These are phyloP conservation scores for Cheilosia grossa DNA, from an alignment of 2,888 invertebrate species.

Conservation along the genomic window DNA sequence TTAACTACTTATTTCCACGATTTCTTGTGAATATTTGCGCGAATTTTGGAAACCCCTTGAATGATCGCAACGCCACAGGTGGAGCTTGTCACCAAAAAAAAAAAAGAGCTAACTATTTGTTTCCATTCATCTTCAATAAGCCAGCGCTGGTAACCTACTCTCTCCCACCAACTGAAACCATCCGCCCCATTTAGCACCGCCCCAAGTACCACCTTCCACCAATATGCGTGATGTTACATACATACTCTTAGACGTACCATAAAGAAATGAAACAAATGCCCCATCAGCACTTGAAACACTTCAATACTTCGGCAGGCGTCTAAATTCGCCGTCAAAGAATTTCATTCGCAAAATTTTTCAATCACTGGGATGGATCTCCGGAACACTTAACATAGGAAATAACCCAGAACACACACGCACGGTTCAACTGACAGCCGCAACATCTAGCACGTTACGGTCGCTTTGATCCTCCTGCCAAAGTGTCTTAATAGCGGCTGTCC, in stretches of 20 bases:
- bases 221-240: background rate
- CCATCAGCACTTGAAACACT: conserved; percentile 52
- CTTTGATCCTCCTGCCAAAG: conserved; percentile 74
- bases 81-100: background rate
- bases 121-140: background rate
- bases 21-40: too few relatives aligned
- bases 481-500: conserved; percentile 71
- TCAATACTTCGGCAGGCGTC: conserved; percentile 58
- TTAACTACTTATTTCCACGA: too few relatives aligned
- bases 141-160: background rate
- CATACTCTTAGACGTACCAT: background rate
- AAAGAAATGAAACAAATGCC: background rate
- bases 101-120: background rate
- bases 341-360: conserved; percentile 59
- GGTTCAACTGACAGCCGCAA: conserved; percentile 63
- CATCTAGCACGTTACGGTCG: conserved; percentile 70
- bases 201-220: background rate
- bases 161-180: background rate
- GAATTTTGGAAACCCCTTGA: too few relatives aligned
- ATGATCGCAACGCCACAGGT: too few relatives aligned
- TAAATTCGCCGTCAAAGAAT: conserved; percentile 68
- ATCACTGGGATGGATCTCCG: conserved; percentile 62
- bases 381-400: conserved; percentile 72
- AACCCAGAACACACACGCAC: conserved; percentile 59
- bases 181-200: conserved; percentile 18